Evolutionary conservation across 2,888 invertebrate genomes (phyloP), one percentile per base, ranked within the genome.

Genomic region (Cynaeus angustus): DNA sequence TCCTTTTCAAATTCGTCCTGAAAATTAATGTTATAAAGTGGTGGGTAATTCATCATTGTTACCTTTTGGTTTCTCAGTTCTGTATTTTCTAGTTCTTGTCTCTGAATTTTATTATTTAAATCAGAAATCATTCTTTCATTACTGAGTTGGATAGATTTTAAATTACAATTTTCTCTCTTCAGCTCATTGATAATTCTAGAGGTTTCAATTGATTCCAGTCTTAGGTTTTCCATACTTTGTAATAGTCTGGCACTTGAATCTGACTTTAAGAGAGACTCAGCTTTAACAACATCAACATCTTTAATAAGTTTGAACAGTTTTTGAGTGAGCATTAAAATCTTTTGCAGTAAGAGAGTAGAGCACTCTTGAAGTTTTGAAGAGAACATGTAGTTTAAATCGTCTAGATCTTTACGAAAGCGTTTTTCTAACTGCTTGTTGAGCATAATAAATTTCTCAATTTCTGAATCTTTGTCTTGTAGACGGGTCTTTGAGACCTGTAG

Each of bases 1-100:
- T 85, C 85, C 9, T 75, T 74, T 41, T 78, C 78, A 13, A 84
- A 73, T 73, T 83, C 82, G 10, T 73, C 75, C 85, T 85, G n/a
- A n/a, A n/a, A n/a, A n/a, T n/a, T n/a, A n/a, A n/a, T n/a, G 28
- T 28, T 28, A 7, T 28, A 4, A 28, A 28, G 7, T 28, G 5
- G 28, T 4, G 28, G 7, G 7, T 5, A 28, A 38, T 48, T 37
- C 5, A 26, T 12, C n/a, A n/a, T n/a, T n/a, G n/a, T 28, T 75
- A 61, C 84, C 61, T 81, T 78, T 73, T 79, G 77, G 12, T 62
- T 74, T 30, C 80, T 75, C n/a, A 83, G 67, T 43, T 76, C 77
- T 8, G 72, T 72, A 21, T 77, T 74, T 41, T 72, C 68, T 26
- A 50, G 68, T 80, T 78, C 70, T 75, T 77, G 45, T 75, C 71